Conservation (phyloP, 2,888 invertebrate genomes). For the Trichacis sp. region DNA sequence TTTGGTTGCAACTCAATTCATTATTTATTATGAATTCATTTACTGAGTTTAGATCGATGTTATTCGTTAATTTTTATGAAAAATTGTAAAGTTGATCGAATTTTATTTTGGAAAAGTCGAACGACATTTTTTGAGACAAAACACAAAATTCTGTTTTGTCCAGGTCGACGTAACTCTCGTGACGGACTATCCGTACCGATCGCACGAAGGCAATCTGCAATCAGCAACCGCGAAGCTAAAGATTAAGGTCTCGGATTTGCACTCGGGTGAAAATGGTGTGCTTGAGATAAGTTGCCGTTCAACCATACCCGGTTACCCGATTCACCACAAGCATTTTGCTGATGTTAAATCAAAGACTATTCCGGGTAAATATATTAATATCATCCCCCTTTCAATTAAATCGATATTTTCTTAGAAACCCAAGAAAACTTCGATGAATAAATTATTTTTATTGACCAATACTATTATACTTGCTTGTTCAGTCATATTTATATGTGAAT, state of each 20-base stretch:
- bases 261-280: conserved; percentile 78
- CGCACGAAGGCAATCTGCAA: conserved; percentile 50
- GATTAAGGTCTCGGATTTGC: conserved; percentile 80
- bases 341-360: conserved; percentile 81
- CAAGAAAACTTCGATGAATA: not conserved
- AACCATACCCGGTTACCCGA: conserved; percentile 82
- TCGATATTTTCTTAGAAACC: not conserved
- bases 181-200: conserved; percentile 55
- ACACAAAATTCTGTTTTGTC: too few relatives aligned
- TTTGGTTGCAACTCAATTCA: too few relatives aligned
- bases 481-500: too few relatives aligned
- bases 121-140: too few relatives aligned
- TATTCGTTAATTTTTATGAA: too few relatives aligned
- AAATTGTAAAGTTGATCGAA: too few relatives aligned
- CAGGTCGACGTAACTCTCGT: conserved; percentile 60
- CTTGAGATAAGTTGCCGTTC: conserved; percentile 82
- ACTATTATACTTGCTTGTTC: too few relatives aligned
- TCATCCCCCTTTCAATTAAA: not conserved
- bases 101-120: too few relatives aligned
- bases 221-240: conserved; percentile 79
- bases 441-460: too few relatives aligned
- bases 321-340: conserved; percentile 79
- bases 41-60: too few relatives aligned
- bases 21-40: too few relatives aligned
- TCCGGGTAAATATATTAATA: conserved; percentile 71